Conservation (phyloP, 2,888 invertebrate genomes). For the Caenorhabditis sp. region DNA sequence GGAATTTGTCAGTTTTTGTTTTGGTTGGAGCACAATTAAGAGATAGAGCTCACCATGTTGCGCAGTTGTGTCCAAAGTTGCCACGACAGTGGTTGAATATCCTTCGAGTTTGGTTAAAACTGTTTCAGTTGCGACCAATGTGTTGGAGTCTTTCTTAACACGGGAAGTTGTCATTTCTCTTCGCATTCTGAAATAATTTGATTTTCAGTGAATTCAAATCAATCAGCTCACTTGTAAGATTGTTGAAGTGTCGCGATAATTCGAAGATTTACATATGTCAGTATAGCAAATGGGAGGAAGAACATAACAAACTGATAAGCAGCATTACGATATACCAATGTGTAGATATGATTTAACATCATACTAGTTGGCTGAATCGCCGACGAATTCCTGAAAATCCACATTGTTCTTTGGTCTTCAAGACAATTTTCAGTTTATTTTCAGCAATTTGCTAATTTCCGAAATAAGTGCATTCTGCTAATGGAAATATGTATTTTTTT, state of each 20-base stretch:
- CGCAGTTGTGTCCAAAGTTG: neutral
- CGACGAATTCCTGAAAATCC: conserved; percentile 33
- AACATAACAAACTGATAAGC: conserved; percentile 65
- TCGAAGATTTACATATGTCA: conserved; percentile 58
- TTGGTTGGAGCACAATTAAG: neutral
- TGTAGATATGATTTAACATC: conserved; percentile 52
- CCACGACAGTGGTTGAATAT: conserved; percentile 22
- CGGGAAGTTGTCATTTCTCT: conserved; percentile 25
- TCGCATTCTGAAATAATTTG: conserved; percentile 29
- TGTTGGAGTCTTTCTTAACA: conserved; percentile 28
- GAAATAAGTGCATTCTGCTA: too few species aligned
- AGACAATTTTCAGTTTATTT: too few species aligned
- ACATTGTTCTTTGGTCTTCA: too few species aligned
- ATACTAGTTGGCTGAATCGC: conserved; percentile 55
- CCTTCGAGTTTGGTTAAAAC: conserved; percentile 32
- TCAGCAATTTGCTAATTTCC: too few species aligned
- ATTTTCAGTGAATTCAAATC: neutral
- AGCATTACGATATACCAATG: conserved; percentile 55
- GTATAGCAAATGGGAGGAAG: conserved; percentile 59
- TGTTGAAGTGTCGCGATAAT: conserved; percentile 55
- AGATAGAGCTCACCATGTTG: conserved; percentile 17
- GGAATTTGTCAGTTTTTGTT: conserved; percentile 17
- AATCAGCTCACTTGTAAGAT: conserved; percentile 47
- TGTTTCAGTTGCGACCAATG: conserved; percentile 25
- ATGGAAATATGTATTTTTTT: too few species aligned